These are phyloP conservation scores for Stegodyphus dumicola DNA, from an alignment of 1,140 invertebrate species.

Conservation along the genomic window DNA sequence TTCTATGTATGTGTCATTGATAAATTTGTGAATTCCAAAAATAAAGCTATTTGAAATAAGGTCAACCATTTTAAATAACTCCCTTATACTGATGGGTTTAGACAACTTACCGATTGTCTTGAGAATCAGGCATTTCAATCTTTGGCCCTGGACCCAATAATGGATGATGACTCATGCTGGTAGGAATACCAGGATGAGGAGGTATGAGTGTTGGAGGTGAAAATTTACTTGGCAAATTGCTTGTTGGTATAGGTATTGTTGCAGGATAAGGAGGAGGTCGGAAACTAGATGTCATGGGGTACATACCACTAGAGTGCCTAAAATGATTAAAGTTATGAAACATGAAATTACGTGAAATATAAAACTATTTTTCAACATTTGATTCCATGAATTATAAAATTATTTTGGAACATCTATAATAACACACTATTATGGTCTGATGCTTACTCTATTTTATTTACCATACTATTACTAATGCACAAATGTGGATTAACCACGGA, in stretches of 20 bases:
- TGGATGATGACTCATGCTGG: slow-evolving; percentile 9
- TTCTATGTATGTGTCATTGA: too few species aligned
- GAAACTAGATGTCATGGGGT: slow-evolving; percentile 23
- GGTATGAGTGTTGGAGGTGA: slow-evolving; percentile 22
- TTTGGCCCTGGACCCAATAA: slow-evolving; percentile 27
- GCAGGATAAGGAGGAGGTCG: not conserved
- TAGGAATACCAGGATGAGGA: slow-evolving; percentile 18
- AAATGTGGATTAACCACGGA: too few species aligned
- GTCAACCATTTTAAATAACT: too few species aligned
- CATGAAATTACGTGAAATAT: too few species aligned
- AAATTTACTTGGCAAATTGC: slow-evolving; percentile 2
- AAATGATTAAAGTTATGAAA: not conserved
- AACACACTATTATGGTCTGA: not conserved
- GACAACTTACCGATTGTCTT: slow-evolving; percentile 18
- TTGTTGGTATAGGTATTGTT: not conserved
- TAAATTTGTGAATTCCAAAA: too few species aligned
- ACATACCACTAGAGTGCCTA: slow-evolving; percentile 34
- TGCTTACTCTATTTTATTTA: too few species aligned
- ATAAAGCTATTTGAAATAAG: too few species aligned
- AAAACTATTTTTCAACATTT: too few species aligned
- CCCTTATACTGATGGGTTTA: too few species aligned
- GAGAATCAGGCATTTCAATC: slow-evolving; percentile 7
- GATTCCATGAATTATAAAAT: too few species aligned
- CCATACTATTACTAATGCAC: too few species aligned
- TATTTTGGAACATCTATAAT: too few species aligned